Conservation (phyloP, 2,797 vertebrate genomes). For the Sebastiscus tertius region DNA sequence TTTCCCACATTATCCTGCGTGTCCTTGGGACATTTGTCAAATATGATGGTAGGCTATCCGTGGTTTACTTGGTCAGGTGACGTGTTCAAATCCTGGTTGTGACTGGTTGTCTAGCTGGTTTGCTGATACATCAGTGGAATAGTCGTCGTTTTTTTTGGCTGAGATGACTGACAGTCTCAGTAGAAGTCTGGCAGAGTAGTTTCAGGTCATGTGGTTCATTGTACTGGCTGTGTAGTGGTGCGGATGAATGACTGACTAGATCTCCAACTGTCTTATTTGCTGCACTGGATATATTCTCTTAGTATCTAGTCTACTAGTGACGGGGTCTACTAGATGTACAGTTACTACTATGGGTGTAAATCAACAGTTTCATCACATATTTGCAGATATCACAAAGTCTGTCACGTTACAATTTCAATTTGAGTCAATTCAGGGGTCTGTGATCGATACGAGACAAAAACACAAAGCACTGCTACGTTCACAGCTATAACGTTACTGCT, state of each 20-base stretch:
- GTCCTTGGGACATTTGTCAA: neutral
- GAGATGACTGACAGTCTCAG: neutral
- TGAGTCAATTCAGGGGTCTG: no score
- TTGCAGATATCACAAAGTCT: no score
- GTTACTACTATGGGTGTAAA: neutral
- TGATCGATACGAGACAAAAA: no score
- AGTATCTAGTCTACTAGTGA: neutral
- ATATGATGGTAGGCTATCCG: neutral
- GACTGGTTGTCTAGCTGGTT: neutral
- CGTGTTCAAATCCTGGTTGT: neutral
- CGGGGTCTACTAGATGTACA: neutral
- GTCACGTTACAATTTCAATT: no score
- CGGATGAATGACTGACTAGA: neutral
- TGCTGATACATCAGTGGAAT: neutral
- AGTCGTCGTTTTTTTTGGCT: neutral
- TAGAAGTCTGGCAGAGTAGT: neutral
- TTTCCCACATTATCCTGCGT: neutral
- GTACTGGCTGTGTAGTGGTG: neutral
- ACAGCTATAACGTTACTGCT: no score
- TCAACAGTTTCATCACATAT: no score
- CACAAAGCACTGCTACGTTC: no score
- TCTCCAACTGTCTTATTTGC: neutral
- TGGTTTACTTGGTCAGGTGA: neutral
- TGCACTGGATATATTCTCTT: neutral
- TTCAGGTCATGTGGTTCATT: neutral